These are phyloP conservation scores for Torymus texanus DNA, from an alignment of 2,888 invertebrate species.

Conservation along the genomic window DNA sequence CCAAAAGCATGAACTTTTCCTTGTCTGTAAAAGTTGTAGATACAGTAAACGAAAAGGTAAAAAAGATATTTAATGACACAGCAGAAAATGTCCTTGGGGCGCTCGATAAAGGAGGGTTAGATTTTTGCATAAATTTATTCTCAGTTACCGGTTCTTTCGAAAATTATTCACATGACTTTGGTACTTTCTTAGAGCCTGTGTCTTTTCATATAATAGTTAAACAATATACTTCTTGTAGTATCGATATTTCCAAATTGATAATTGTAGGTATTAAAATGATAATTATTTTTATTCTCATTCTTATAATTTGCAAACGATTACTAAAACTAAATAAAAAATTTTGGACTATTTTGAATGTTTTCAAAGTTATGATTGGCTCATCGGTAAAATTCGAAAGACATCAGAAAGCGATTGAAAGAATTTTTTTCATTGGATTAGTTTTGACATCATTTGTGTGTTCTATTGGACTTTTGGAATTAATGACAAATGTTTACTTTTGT, in stretches of 20 bases:
- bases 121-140: background rate
- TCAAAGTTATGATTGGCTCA: background rate
- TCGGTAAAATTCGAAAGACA: background rate
- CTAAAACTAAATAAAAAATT: background rate
- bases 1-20: background rate
- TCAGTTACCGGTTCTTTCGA: background rate
- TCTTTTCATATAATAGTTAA: background rate
- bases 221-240: background rate
- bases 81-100: background rate
- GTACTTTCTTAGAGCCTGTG: background rate
- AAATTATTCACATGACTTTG: background rate
- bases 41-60: background rate
- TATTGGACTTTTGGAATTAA: background rate
- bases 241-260: background rate
- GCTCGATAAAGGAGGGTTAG: background rate
- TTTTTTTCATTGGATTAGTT: background rate
- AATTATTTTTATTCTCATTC: background rate
- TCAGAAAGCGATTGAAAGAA: background rate
- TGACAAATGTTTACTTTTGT: background rate
- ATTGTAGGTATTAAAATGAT: background rate
- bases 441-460: background rate
- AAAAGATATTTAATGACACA: background rate
- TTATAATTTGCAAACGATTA: background rate
- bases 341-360: conserved; percentile 4
- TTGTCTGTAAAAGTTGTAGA: background rate